Evolutionary conservation across 1,140 invertebrate genomes (phyloP), one percentile per base, ranked within the genome.

Genomic region (Listronotus bonariensis): DNA sequence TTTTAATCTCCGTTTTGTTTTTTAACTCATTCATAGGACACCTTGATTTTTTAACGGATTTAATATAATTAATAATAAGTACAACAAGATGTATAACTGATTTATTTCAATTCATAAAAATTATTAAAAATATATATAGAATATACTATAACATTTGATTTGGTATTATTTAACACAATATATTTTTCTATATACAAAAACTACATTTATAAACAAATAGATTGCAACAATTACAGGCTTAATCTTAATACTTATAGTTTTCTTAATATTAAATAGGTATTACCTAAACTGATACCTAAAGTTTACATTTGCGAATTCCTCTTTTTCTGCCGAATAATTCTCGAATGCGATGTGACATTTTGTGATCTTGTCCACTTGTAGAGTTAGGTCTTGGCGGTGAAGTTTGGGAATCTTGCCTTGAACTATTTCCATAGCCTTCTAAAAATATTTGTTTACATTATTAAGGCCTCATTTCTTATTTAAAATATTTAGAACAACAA

Each of bases 301-400:
- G 32, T 43, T 15, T 63, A 70, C 72, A 70, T 74, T 64, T 71
- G 69, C n/a, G 72, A 71, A 34, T 61, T 74, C 11, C 69, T 54
- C 48, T 70, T 64, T 41, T 71, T 74, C 67, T 68, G 41, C 62
- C 68, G 40, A 74, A 69, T 20, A 74, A 61, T 58, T 72, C 71
- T 17, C 69, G 62, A 52, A 74, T 60, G 34, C 72, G 61, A 52
- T 70, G 71, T 9, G 71, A 70, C 63, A 69, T 67, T 56, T 73
- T 73, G 6, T 66, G 45, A 56, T 74, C 72, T 38, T 60, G 65
- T 38, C 64, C 62, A 46, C 65, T 63, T 18, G 66, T 60, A 1
- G 65, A 65, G 51, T 62, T 52, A 32, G 72, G 71, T 54, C 70
- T 64, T 34, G 52, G 62, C 49, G 64, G 32, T 11, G 62, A 65